Evolutionary conservation across 2,888 invertebrate species (phyloP).

Genomic region (Dolichomitus sp.): DNA sequence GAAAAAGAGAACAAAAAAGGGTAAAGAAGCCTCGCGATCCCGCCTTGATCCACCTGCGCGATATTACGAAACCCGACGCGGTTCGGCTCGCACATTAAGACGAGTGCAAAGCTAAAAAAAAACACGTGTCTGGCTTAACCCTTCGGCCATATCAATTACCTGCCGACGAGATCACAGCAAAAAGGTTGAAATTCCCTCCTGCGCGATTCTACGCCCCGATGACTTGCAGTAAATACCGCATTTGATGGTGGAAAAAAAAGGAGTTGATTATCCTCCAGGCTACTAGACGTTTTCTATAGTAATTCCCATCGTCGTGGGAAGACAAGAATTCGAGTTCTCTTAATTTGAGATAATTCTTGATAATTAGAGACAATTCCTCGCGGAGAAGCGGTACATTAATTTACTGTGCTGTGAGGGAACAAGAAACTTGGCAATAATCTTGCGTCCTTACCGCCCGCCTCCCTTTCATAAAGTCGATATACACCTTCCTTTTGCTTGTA

Average conservation of each 20-base stretch:
- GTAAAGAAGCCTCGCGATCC: constrained; percentile 5
- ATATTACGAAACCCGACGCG: constrained; percentile 41
- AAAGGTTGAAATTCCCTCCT: constrained; percentile 2
- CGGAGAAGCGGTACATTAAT: background rate
- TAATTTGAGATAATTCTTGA: constrained; percentile 66
- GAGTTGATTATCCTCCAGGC: constrained; percentile 23
- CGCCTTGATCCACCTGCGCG: constrained; percentile 50
- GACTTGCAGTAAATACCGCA: constrained; percentile 25
- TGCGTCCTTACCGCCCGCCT: constrained; percentile 22
- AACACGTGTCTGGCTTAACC: constrained; percentile 18
- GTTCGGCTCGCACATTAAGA: constrained; percentile 46
- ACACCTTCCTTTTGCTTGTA: constrained; percentile 2
- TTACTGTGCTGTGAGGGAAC: constrained; percentile 30
- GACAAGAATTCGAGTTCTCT: constrained; percentile 57
- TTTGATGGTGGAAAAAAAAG: constrained; percentile 8
- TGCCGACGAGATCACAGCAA: constrained; percentile 27
- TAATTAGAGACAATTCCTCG: constrained; percentile 62
- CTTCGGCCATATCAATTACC: constrained; percentile 60
- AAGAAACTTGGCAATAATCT: constrained; percentile 64
- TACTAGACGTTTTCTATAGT: constrained; percentile 36
- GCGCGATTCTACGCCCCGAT: constrained; percentile 3
- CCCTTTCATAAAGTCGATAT: constrained; percentile 19
- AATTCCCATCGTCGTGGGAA: constrained; percentile 37
- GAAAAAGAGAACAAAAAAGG: constrained; percentile 7
- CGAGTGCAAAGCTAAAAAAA: constrained; percentile 17